Base-by-base conservation (phyloP, 2,113 vertebrate genomes). In the Okapia johnstoni region DNA sequence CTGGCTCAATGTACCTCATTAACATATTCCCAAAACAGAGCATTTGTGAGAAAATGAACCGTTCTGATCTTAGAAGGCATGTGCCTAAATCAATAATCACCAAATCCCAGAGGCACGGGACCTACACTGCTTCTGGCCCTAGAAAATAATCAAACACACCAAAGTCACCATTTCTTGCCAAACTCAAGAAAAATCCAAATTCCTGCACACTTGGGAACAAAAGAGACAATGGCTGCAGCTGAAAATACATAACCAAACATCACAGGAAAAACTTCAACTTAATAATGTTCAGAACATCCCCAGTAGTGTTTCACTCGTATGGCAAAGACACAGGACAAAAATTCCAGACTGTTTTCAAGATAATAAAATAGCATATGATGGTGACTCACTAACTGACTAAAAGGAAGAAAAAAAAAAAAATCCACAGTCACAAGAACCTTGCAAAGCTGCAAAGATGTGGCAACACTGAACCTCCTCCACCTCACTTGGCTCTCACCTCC, bases 371-470 rank as follows among this genome's bases (percentile, higher is more conserved):
- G 85, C 98, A 96, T 52, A 48, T 6, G 97, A 97, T 9, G 70
- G 92, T 97, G 97, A 98, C 96, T 92, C 97, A 97, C 60, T 57
- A 70, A 87, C 36, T 97, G 97, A 97, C 96, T 94, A 73, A 92
- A 92, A 90, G 90, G 92, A 76, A 36, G 23, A 83, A 70, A 40
- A 16, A 70, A 58, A 70, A 52, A 73, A 63, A 96, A 86, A 70
- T 76, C 87, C 70, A 70, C 86, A 94, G 93, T 30, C 94, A 87
- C 13, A 48, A 73, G 58, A 97, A 84, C 77, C 57, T 0, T 50
- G 30, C 87, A 92, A 88, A 21, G 52, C 19, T 76, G 61, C 0
- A 88, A 94, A 95, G 80, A 60, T 76, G 93, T 80, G 94, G 85
- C 94, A 97, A 55, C 88, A 66, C 0, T 12, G 33, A 58, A 91